A percentile compares a stretch with the other conserved stretches of the same genome.
These are phyloP conservation scores for Stenoptilia bipunctidactyla DNA, from an alignment of 2,888 invertebrate species.

Conservation along the genomic window DNA sequence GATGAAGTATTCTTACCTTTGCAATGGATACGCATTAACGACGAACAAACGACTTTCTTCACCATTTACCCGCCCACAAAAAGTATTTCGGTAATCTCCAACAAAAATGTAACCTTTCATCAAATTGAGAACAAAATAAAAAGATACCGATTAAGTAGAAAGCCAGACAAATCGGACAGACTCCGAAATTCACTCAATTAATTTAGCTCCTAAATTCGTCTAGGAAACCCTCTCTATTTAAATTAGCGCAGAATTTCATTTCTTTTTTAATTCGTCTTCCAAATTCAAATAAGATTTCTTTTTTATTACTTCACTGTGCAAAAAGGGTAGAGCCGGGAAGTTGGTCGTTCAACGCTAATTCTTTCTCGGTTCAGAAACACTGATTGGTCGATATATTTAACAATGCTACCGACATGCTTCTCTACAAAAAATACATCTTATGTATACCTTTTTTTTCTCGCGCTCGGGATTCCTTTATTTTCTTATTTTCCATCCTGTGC, in stretches of 20 bases:
- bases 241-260: constrained; percentile 66
- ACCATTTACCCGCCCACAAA: no score
- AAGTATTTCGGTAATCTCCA: no score
- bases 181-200: not conserved
- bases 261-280: constrained; percentile 65
- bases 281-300: constrained; percentile 67
- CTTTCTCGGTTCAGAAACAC: constrained; percentile 51
- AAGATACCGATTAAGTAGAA: no score
- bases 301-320: constrained; percentile 55
- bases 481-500: constrained; percentile 42
- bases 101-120: no score
- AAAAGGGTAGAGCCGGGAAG: constrained; percentile 61
- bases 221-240: constrained; percentile 50
- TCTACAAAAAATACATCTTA: constrained; percentile 59
- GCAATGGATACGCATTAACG: constrained; percentile 46
- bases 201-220: constrained; percentile 45
- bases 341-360: constrained; percentile 58
- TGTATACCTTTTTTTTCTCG: constrained; percentile 47
- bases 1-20: constrained; percentile 62
- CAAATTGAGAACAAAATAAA: no score
- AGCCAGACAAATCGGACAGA: no score
- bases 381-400: constrained; percentile 71
- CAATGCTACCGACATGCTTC: constrained; percentile 61
- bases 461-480: constrained; percentile 50
- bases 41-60: no score